Evolutionary conservation across 2,113 vertebrate species (phyloP), one percentile per base, ranked within the genome.

Genomic region (Bagarius yarrelli): DNA sequence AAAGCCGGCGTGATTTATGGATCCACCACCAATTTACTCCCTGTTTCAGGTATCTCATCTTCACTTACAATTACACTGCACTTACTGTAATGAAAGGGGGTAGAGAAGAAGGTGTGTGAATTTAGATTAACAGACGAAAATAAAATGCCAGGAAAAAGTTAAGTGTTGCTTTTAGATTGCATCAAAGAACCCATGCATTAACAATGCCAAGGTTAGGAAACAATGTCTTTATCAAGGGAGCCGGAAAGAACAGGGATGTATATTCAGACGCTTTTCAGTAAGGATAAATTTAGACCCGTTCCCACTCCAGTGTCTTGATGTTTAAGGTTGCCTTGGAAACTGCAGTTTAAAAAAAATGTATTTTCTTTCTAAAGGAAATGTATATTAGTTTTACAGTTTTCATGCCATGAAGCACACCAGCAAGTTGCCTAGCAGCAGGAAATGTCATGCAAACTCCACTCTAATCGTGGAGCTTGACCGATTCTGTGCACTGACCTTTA

Each of bases 401-500:
- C 21, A 60, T 50, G 32, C 36, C 44, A 18, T 0, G 55, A 11
- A n/a, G n/a, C 19, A 1, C 8, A 27, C 50, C 44, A 60, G 27
- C 23, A 25, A 11, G 30, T 52, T 71, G 69, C n/a, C 27, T 70
- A 40, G 70, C 34, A 36, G 30, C 23, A 59, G 55, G 56, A 78
- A 84, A 86, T 15, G 75, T 30, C 80, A 70, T 25, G 23, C 36
- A 52, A 18, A 67, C 74, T 4, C 30, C 21, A 40, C 34, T 1
- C 44, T 57, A 34, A 52, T 64, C 59, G 21, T 73, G 34, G 52
- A 81, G 85, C 78, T 76, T 9, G 77, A 81, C 83, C 82, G 75
- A 83, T 89, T 88, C 85, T 82, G 85, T 69, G 82, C 79, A 74
- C 79, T 93, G 91, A 87, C 90, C 91, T 92, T 91, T 91, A 64